A percentile compares a stretch with the other conserved stretches of the same genome.
phyloP scores from a whole-genome alignment of 2,113 vertebrate genomes.

The Vicugna pacos region DNA sequence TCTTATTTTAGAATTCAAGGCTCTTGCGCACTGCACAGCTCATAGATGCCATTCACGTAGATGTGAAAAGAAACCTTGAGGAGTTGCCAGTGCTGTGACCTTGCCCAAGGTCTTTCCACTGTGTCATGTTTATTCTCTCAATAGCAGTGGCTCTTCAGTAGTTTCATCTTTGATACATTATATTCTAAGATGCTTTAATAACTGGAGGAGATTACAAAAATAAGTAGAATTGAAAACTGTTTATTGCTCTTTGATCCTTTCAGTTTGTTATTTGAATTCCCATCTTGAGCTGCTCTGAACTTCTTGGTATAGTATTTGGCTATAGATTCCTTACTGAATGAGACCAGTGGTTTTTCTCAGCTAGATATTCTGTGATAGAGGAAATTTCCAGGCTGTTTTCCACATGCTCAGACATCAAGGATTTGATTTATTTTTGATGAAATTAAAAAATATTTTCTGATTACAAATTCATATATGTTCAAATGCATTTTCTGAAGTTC shows the following conservation, averaged over 20 bases:
- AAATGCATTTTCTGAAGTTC: background rate
- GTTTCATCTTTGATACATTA: constrained; percentile 11
- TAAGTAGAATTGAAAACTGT: constrained; percentile 23
- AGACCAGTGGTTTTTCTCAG: background rate
- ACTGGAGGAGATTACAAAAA: background rate
- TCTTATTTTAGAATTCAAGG: background rate
- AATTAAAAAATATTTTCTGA: background rate
- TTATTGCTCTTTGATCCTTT: background rate
- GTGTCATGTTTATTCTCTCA: background rate
- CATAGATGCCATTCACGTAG: background rate
- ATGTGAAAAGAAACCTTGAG: background rate
- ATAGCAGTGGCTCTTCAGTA: background rate
- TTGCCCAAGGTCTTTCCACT: background rate
- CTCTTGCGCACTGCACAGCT: background rate
- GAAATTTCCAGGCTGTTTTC: background rate
- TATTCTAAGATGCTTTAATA: background rate
- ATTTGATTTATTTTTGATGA: constrained; percentile 46
- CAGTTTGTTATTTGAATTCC: background rate
- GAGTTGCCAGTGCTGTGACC: background rate
- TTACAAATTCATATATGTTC: background rate
- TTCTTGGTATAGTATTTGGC: background rate
- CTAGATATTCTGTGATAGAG: background rate
- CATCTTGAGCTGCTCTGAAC: background rate
- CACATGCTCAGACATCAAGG: background rate
- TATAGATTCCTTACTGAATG: background rate